Conservation (phyloP, 2,797 vertebrate genomes). For the Masticophis lateralis region DNA sequence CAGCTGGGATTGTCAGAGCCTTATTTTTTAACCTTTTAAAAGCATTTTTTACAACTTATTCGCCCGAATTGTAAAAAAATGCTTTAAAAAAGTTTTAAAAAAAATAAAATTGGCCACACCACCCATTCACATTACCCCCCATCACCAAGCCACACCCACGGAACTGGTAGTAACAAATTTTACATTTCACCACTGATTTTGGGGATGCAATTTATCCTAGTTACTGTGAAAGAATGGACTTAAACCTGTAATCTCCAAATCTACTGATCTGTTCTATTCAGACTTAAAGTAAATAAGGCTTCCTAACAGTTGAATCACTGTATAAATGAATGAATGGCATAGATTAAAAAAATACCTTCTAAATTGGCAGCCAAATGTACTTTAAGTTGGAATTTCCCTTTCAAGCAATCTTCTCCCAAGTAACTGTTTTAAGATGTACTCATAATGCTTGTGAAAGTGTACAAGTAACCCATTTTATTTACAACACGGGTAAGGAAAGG, state of each 20-base stretch:
- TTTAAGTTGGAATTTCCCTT: background rate
- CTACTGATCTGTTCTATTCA: background rate
- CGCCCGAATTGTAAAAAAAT: too few relatives aligned
- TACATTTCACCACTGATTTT: background rate
- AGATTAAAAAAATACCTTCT: background rate
- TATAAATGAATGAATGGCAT: background rate
- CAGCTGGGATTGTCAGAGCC: too few relatives aligned
- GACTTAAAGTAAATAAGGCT: background rate
- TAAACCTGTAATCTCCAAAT: background rate
- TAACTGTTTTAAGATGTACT: background rate
- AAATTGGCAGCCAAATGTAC: background rate
- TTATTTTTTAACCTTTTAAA: too few relatives aligned
- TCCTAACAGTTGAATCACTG: background rate
- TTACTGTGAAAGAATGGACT: background rate
- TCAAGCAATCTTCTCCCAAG: background rate
- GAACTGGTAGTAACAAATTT: too few relatives aligned
- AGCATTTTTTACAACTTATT: too few relatives aligned
- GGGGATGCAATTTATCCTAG: background rate
- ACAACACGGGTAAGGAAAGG: background rate
- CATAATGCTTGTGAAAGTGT: background rate
- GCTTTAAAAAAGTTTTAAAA: too few relatives aligned
- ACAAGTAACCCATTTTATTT: slow-evolving; percentile 23
- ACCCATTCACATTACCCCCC: too few relatives aligned
- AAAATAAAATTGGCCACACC: too few relatives aligned
- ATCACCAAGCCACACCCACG: too few relatives aligned